Evolutionary conservation across 1,140 invertebrate genomes (phyloP), one percentile per base, ranked within the genome.

Genomic region (Protaetia brevitarsis): DNA sequence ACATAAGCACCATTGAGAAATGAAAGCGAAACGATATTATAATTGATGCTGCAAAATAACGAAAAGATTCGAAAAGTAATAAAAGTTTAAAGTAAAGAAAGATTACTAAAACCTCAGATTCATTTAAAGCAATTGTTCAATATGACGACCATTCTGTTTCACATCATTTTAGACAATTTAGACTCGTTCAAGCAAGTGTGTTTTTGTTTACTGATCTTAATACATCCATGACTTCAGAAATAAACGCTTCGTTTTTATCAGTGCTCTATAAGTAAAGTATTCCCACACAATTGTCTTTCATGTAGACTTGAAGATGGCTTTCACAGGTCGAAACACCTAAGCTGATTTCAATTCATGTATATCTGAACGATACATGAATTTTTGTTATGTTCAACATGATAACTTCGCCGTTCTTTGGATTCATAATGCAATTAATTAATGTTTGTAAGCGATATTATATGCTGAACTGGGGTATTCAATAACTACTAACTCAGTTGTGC

Each of bases 41-140:
- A 34, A 34, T 6, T 34, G n/a, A 34, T 34, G n/a, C 31, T 34
- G 31, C n/a, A 34, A 34, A 34, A 34, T 34, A 34, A 34, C 31
- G 31, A 34, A 34, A 34, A 7, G 31, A 34, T 34, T 7, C n/a
- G n/a, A 34, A 34, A 34, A 34, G 31, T 34, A 23, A 57, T 3
- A 23, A 21, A 57, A 57, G 26, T 57, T 23, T 23, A 5, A 57
- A 57, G 26, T 57, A 57, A 57, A 7, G 51, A 57, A 5, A 57
- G 6, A 57, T 5, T 57, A 57, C 21, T 41, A 30, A 63, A 63
- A 63, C 8, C 41, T 63, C 61, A 63, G 8, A 26, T 41, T 45
- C 31, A 37, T 21, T 41, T 63, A 63, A 63, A 63, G 23, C 26
- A 63, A 63, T 31, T 63, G 36, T 63, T 63, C 61, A 63, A 63